Base-by-base conservation (phyloP, 64 coral and sea anemone species). In the Hydrozoanthus tunicans region DNA sequence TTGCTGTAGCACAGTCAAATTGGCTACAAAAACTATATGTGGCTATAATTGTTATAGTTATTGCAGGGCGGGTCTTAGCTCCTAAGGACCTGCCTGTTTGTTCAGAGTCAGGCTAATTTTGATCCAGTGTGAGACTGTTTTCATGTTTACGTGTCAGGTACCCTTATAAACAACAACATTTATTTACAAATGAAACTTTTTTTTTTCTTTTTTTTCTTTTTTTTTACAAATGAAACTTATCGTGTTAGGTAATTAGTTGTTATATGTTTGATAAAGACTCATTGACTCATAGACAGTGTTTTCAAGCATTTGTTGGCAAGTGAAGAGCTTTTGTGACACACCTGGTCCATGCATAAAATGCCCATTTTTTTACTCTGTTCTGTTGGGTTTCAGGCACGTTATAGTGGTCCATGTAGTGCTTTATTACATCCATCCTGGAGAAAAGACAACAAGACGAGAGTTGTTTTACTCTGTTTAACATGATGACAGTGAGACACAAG, bases 321-420 rank as follows among this genome's bases (percentile, higher is more conserved):
- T 14, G 43, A 25, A 11, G 51, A 76, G 0, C 14, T 12, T 8
- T 9, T 32, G 43, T 2, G 20, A 76, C 77, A 24, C 62, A 95
- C 96, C 96, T 95, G 52, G 83, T 95, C 96, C 96, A 98, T 5
- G 96, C 91, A 51, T 95, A 98, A 64, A 95, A 92, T 7, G 91
- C 86, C 96, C 96, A 98, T 93, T 89, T 90, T 78, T 98, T 98
- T 0, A 94, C 93, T 65, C 93, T 81, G 54, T 94, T 90, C 32
- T 98, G 96, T 26, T 95, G 91, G 3, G 51, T 68, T 5, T 91
- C 81, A 5, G 96, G 96, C 7, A 98, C 93, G 1, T 90, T 76
- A 73, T 98, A 91, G 71, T 98, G 96, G 13, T 98, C 93, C 96
- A 98, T 98, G 55, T 86, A 98, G 17, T 90, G 90, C 58, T 98